Conservation (phyloP, 2,113 vertebrate genomes). For the Caloenas nicobarica region DNA sequence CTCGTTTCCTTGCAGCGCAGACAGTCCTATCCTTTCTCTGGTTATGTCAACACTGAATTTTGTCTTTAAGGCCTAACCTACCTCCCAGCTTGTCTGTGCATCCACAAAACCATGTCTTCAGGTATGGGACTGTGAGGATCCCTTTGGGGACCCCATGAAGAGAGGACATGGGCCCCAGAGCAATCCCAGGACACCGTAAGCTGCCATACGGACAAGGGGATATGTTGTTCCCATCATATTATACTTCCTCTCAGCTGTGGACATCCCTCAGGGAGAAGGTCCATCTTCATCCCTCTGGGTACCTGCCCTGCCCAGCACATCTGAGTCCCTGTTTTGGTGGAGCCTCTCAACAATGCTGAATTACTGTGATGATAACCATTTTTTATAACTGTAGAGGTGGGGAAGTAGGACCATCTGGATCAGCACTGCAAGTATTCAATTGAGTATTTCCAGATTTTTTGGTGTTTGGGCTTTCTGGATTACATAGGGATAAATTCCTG, state of each 20-base stretch:
- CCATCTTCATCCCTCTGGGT: neutral
- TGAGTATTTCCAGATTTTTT: slow-evolving; percentile 41
- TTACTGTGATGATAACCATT: neutral
- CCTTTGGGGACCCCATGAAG: neutral
- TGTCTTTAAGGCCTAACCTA: neutral
- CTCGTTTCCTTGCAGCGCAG: neutral
- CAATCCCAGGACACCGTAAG: neutral
- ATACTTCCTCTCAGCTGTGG: neutral
- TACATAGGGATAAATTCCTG: neutral
- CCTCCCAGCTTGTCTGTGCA: neutral
- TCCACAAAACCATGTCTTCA: neutral
- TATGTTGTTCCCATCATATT: neutral
- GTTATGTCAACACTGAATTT: neutral
- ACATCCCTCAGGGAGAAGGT: neutral
- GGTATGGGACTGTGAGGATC: neutral
- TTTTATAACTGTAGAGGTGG: neutral
- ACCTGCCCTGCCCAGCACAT: neutral
- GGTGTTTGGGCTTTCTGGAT: neutral
- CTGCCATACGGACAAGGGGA: accelerated
- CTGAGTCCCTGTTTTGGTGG: neutral
- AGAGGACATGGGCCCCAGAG: neutral
- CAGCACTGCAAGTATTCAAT: neutral
- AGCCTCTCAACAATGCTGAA: neutral
- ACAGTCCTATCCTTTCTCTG: neutral
- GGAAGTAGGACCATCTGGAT: slow-evolving; percentile 1